Conservation (phyloP, 2,888 invertebrate species). For the Lycophotia porphyrea region DNA sequence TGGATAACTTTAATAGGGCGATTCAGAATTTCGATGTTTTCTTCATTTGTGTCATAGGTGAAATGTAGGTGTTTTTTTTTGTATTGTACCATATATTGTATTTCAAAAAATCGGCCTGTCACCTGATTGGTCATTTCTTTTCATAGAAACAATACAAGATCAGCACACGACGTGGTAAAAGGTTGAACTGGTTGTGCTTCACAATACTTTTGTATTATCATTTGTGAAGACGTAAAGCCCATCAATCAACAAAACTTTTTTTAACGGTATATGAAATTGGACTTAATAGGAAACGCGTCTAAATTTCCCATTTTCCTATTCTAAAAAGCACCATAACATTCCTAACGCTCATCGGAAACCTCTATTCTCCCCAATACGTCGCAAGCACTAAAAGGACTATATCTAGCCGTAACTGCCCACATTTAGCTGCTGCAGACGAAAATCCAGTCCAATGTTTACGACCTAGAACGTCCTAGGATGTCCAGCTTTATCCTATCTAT, state of each 20-base stretch:
- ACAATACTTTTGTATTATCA: not conserved
- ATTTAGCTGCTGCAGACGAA: constrained; percentile 21
- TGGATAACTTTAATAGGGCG: too few relatives aligned
- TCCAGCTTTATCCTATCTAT: constrained; percentile 37
- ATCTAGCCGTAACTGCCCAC: constrained; percentile 25
- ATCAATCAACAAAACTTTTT: not conserved
- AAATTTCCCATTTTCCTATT: not conserved
- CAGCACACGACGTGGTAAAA: not conserved
- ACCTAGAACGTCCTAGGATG: constrained; percentile 24
- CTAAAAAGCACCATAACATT: not conserved
- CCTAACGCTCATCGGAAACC: not conserved
- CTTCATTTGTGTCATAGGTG: too few relatives aligned
- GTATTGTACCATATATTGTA: too few relatives aligned
- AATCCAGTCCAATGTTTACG: constrained; percentile 61
- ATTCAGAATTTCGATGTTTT: too few relatives aligned
- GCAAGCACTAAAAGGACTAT: constrained; percentile 12
- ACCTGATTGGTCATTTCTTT: not conserved
- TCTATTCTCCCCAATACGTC: not conserved
- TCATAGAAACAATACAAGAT: not conserved
- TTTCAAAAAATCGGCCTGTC: not conserved
- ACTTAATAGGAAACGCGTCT: not conserved
- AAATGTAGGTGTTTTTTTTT: too few relatives aligned
- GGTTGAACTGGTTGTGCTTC: not conserved
- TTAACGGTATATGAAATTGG: not conserved
- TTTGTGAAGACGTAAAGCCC: not conserved